phyloP scores from a whole-genome alignment of 2,888 invertebrate genomes.

The Sabatieria punctata region DNA sequence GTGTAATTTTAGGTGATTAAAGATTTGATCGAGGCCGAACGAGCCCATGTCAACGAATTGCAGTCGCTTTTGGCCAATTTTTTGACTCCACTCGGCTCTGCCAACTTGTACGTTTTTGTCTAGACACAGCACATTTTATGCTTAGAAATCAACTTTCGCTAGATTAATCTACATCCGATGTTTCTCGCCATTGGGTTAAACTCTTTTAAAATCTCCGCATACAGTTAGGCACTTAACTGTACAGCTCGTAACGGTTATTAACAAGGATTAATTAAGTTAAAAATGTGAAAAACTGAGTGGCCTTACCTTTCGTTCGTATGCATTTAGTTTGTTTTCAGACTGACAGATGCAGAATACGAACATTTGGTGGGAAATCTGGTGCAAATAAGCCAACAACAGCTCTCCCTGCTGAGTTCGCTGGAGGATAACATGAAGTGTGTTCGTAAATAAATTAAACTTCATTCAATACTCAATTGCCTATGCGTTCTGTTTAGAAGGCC shows the following conservation, averaged over 20 bases:
- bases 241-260: no score
- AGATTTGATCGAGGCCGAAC: constrained; percentile 79
- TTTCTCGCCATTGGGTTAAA: no score
- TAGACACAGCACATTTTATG: no score
- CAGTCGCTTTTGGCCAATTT: constrained; percentile 67
- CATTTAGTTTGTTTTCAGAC: constrained; percentile 43
- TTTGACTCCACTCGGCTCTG: constrained; percentile 64
- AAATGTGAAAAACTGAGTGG: no score
- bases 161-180: no score
- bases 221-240: no score
- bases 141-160: no score
- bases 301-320: no score
- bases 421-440: not conserved
- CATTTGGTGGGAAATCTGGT: constrained; percentile 71
- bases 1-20: constrained; percentile 46
- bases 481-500: constrained; percentile 20
- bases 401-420: constrained; percentile 55
- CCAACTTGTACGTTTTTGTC: constrained; percentile 63
- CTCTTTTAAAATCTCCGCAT: no score
- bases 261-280: no score
- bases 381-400: constrained; percentile 67
- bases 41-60: constrained; percentile 71
- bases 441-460: not conserved
- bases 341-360: constrained; percentile 64
- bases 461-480: no score